Percentiles rank a stretch among this genome's conserved stretches.
Evolutionary conservation across 2,797 vertebrate genomes (phyloP).

Genomic region (Crenuchus spilurus): DNA sequence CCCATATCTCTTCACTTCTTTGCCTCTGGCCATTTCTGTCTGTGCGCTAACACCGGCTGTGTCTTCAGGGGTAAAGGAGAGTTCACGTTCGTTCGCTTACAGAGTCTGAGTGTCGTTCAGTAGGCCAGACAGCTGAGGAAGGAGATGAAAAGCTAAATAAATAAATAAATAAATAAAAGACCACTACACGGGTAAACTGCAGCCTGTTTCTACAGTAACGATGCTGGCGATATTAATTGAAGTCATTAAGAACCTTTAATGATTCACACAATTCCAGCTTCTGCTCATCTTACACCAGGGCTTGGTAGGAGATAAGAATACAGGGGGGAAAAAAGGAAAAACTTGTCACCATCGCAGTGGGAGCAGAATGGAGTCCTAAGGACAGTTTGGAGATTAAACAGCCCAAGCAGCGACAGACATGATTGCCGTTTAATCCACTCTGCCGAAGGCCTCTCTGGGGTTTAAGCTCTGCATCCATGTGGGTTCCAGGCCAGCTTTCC

Average conservation of each 20-base stretch:
- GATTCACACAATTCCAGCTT: neutral
- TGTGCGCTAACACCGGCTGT: conserved; percentile 64
- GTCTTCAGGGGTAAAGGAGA: conserved; percentile 67
- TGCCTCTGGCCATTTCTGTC: conserved; percentile 73
- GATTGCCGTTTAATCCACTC: conserved; percentile 53
- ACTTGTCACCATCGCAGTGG: neutral
- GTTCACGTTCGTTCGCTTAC: conserved; percentile 64
- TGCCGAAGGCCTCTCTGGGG: conserved; percentile 30
- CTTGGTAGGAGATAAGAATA: conserved; percentile 21
- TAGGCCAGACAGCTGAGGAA: conserved; percentile 53
- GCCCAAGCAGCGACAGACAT: conserved; percentile 39
- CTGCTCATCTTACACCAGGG: conserved; percentile 4
- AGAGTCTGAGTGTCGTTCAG: conserved; percentile 62
- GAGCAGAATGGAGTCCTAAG: conserved; percentile 30
- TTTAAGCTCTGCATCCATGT: conserved; percentile 33
- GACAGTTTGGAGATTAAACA: conserved; percentile 41
- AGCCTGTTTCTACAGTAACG: neutral
- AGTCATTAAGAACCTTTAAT: neutral
- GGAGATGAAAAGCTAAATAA: conserved; percentile 28
- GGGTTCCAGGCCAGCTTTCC: conserved; percentile 8
- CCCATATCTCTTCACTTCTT: conserved; percentile 50
- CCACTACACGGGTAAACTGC: neutral
- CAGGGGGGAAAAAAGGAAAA: neutral
- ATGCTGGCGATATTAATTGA: neutral
- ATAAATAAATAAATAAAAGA: conserved; percentile 3